Conservation (phyloP, 2,797 vertebrate species). For the Tragopan temminckii region DNA sequence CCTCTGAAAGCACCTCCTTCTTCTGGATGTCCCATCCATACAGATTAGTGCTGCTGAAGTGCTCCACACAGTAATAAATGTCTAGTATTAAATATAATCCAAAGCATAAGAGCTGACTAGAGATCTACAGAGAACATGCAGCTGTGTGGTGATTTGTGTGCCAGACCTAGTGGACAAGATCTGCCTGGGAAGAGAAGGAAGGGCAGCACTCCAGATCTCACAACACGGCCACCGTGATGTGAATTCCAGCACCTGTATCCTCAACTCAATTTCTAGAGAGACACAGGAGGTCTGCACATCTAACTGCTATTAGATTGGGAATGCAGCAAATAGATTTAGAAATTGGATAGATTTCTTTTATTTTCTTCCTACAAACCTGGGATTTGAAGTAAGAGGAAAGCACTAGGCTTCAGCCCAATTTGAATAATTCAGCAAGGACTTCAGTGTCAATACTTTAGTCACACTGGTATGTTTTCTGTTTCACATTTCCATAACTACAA, state of each 20-base stretch:
- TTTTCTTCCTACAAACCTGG: not conserved
- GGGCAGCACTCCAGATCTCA: not conserved
- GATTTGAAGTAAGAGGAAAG: not conserved
- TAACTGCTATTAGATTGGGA: not conserved
- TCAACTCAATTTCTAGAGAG: not conserved
- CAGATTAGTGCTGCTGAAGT: not conserved
- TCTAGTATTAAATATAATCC: not conserved
- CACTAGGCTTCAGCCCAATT: not conserved
- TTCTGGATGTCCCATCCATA: not conserved
- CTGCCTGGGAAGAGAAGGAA: not conserved
- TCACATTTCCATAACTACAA: not conserved
- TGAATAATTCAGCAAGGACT: not conserved
- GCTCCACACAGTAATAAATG: not conserved
- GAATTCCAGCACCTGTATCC: not conserved
- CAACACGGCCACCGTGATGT: accelerated
- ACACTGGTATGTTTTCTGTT: not conserved
- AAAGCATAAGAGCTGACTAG: not conserved
- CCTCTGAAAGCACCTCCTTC: not conserved
- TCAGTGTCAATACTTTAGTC: not conserved
- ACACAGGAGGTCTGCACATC: not conserved
- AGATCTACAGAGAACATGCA: accelerated
- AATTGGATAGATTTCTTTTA: not conserved
- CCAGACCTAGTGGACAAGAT: not conserved
- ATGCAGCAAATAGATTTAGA: not conserved
- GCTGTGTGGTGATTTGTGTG: not conserved